Evolutionary conservation across 1,140 invertebrate species (phyloP), one percentile per base, ranked within the genome.

Genomic region (Luehdorfia chinensis): DNA sequence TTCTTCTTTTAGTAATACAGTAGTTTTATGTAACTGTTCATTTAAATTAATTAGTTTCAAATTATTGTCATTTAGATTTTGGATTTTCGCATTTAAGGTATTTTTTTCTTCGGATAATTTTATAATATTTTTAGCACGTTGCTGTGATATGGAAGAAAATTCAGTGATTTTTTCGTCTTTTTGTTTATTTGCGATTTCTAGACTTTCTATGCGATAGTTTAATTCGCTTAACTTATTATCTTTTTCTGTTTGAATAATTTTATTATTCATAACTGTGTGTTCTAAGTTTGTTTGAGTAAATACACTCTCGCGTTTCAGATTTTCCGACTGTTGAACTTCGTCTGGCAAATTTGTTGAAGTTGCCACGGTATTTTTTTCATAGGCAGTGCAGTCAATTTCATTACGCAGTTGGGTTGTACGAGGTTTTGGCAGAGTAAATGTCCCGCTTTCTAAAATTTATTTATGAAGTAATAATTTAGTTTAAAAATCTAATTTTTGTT

Each of bases 391-490:
- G 15, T 43, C 19, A n/a, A 43, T 43, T 43, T 43, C 23, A 27
- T 43, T 9, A 9, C 13, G 13, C 18, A 43, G 28, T 11, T 43
- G 37, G 1, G 23, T 43, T 16, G 37, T 30, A 63, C 67, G 55
- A 8, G 67, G 67, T 51, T 62, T 59, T 13, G 61, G 53, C 14
- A 84, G 50, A 7, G 76, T 78, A 12, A 73, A 61, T 5, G 75
- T 84, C 53, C 46, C 41, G 58, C 60, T 76, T 55, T 50, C 80
- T 84, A 39, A 25, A 74, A 78, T 31, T n/a, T 31, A 30, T 11
- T 0, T 30, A 8, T 30, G 2, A 30, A 30, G 27, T 1, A 30
- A 30, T 30, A 28, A 1, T 19, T 30, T 25, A 9, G 2, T 13
- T 18, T 15, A 11, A 39, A 12, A 19, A 47, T 33, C 4, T 33